phyloP scores from a whole-genome alignment of 2,888 invertebrate genomes.

The Spicauda simplicius region DNA sequence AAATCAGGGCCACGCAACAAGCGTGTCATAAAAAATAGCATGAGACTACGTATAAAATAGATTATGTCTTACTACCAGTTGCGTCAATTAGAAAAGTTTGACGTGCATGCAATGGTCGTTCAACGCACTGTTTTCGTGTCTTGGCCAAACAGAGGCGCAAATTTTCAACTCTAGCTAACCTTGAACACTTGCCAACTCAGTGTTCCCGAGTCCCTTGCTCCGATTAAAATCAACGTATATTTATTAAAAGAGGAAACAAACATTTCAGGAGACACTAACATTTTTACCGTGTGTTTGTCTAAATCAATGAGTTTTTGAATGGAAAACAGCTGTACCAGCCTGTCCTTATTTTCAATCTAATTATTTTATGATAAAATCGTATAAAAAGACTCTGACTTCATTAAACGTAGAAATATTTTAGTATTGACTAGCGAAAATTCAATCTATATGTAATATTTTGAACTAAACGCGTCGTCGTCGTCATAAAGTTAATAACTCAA shows the following conservation, averaged over 20 bases:
- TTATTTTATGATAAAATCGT: not conserved
- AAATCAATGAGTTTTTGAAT: not conserved
- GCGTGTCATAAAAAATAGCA: constrained; percentile 9
- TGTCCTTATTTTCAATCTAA: not conserved
- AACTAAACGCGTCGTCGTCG: no score
- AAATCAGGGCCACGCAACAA: constrained; percentile 18
- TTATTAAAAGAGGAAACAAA: constrained; percentile 63
- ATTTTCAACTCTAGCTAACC: constrained; percentile 69
- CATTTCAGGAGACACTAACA: constrained; percentile 38
- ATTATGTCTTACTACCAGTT: constrained; percentile 46
- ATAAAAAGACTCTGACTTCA: not conserved
- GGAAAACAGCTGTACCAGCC: not conserved
- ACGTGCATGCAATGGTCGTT: constrained; percentile 60
- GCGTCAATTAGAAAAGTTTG: constrained; percentile 62
- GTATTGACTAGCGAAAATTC: no score
- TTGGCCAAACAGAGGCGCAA: constrained; percentile 79
- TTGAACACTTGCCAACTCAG: constrained; percentile 79
- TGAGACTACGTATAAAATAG: constrained; percentile 28
- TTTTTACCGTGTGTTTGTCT: constrained; percentile 17
- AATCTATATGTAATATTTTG: no score
- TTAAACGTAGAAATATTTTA: no score
- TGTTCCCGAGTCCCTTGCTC: constrained; percentile 61
- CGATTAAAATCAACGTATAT: constrained; percentile 58
- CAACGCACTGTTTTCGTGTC: constrained; percentile 61
- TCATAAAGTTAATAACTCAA: no score